A percentile compares a stretch with the other conserved stretches of the same genome.
Evolutionary conservation across 2,113 vertebrate genomes (phyloP).

Genomic region (Gopherus flavomarginatus): DNA sequence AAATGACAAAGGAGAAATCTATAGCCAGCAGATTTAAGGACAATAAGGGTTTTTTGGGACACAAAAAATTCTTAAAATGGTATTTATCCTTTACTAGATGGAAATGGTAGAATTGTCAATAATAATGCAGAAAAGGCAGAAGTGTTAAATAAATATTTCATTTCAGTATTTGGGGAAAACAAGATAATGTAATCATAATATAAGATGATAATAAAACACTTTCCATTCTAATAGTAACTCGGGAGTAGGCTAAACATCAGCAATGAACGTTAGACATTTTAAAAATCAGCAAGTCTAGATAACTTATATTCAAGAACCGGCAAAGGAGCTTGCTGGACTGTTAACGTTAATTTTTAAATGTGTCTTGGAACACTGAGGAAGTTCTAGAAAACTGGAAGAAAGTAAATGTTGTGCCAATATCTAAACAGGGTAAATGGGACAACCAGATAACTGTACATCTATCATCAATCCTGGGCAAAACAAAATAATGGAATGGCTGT

Average conservation of each 20-base stretch:
- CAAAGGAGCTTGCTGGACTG: background rate
- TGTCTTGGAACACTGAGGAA: background rate
- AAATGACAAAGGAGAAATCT: no score
- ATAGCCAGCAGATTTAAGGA: no score
- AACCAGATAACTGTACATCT: background rate
- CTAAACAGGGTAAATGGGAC: background rate
- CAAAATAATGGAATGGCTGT: background rate
- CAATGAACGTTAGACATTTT: background rate
- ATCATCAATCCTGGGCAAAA: background rate
- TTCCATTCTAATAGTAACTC: background rate
- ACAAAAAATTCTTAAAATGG: no score
- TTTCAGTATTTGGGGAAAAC: background rate
- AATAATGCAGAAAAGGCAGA: background rate
- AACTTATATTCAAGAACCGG: background rate
- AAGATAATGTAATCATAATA: background rate
- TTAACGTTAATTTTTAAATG: background rate
- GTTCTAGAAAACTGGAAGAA: background rate
- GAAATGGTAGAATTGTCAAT: background rate
- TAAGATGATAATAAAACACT: background rate
- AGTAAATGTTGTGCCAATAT: background rate
- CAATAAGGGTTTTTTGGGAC: no score
- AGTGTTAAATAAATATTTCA: background rate
- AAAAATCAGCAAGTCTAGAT: background rate
- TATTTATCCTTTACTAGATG: no score
- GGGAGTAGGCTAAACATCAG: background rate